Evolutionary conservation across 2,797 vertebrate species (phyloP), one percentile per base, ranked within the genome.

Genomic region (Cossypha caffra): DNA sequence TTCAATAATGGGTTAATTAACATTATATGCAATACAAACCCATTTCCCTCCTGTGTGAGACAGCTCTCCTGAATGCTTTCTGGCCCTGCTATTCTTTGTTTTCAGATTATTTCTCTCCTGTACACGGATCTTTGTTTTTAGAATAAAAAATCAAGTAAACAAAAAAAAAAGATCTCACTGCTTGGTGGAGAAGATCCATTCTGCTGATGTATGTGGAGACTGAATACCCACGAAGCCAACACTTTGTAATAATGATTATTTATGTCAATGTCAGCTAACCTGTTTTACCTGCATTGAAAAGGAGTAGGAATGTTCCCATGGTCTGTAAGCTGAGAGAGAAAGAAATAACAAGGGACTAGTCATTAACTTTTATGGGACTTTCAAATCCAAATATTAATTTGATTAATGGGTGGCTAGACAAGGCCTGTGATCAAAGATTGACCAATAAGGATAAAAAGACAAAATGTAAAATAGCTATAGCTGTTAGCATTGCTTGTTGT

Each of bases 201-300:
- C 23, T 38, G 10, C 61, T 90, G n/a, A 26, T 8, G 3, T 8
- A 10, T 42, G 16, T 71, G 72, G 29, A 63, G 42, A 52, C 33
- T 45, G 5, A 63, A 45, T 68, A 59, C 3, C 7, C 15, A 61
- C 0, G 0, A 45, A 86, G 59, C 37, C 35, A 90, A 31, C 26
- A 42, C 45, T 81, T 90, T 67, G 88, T 76, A 86, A 45, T 90
- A 74, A 83, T 50, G 12, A 17, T 67, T 72, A 51, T 87, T 82
- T 92, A 64, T 75, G 38, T 21, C 7, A 7, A 4, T 37, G 71
- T 62, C 43, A 85, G 63, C 52, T 82, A 90, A 93, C 75, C 75
- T 77, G 85, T 93, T 95, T 85, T 85, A 76, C 75, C 63, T 87
- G 74, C 55, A 33, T 62, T 90, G 54, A 79, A 91, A 75, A 47